Percentiles rank a stretch among this genome's conserved stretches.
Evolutionary conservation across 2,888 invertebrate species (phyloP).

Genomic region (Patella pellucida): DNA sequence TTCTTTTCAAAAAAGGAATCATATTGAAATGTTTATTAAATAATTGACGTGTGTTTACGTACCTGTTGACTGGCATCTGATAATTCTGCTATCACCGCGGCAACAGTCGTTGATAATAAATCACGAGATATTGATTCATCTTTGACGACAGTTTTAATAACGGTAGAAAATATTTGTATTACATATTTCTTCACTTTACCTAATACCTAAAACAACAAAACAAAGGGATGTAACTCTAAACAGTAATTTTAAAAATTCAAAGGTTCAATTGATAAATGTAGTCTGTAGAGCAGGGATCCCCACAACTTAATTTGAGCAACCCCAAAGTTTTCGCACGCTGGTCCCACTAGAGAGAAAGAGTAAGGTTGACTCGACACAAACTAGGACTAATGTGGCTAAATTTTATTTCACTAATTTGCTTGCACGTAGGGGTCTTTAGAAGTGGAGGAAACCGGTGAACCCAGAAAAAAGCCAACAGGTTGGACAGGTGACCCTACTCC

Average conservation of each 20-base stretch:
- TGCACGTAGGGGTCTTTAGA: too few species aligned
- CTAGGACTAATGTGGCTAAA: too few species aligned
- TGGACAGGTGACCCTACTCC: too few species aligned
- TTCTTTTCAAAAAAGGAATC: too few species aligned
- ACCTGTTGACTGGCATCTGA: slow-evolving; percentile 44
- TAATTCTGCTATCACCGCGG: slow-evolving; percentile 47
- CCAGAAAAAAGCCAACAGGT: too few species aligned
- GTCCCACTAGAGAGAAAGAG: neutral
- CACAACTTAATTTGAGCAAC: too few species aligned
- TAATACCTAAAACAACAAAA: slow-evolving; percentile 38
- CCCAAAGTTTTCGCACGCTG: neutral
- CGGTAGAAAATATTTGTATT: slow-evolving; percentile 38
- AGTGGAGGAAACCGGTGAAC: too few species aligned
- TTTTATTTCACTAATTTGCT: too few species aligned
- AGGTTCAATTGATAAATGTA: too few species aligned
- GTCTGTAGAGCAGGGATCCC: too few species aligned
- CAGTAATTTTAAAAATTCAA: too few species aligned
- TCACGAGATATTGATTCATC: slow-evolving; percentile 33
- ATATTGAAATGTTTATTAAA: too few species aligned
- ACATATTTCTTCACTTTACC: slow-evolving; percentile 37
- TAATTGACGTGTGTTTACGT: neutral
- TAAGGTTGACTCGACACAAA: neutral
- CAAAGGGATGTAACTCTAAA: neutral
- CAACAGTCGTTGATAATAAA: slow-evolving; percentile 46
- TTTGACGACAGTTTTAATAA: slow-evolving; percentile 32